phyloP scores from a whole-genome alignment of 2,113 vertebrate species.

The Leptobrachium ailaonicum region DNA sequence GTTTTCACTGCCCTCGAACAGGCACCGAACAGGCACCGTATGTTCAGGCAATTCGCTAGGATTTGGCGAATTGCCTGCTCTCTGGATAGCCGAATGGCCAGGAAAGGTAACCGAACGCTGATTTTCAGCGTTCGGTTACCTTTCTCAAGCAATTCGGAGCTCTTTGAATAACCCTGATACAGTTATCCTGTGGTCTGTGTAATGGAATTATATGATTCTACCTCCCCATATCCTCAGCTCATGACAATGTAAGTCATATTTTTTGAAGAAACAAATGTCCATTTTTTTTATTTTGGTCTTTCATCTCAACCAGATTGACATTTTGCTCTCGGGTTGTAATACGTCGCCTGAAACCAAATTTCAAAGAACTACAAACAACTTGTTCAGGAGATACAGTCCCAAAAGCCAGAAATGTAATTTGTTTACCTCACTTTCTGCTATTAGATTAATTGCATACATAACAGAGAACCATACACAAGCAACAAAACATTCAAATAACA shows the following conservation, averaged over 20 bases:
- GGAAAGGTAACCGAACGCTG: no score
- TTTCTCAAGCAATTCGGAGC: no score
- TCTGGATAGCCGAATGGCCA: no score
- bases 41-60: no score
- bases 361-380: neutral
- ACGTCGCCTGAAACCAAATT: neutral
- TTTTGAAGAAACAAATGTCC: constrained; percentile 16
- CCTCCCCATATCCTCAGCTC: neutral
- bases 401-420: constrained; percentile 17
- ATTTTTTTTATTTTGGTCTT: constrained; percentile 6
- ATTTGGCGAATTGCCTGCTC: no score
- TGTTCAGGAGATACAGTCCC: neutral
- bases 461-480: neutral
- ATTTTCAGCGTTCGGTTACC: no score
- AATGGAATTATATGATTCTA: no score
- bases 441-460: neutral
- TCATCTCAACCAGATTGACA: neutral
- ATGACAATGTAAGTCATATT: neutral
- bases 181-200: no score
- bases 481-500: constrained; percentile 30
- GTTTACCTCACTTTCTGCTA: constrained; percentile 12
- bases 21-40: no score
- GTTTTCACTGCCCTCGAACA: no score
- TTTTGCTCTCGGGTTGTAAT: constrained; percentile 25
- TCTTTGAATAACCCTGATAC: no score